Evolutionary conservation across 2,113 vertebrate species (phyloP).

Genomic region (Calonectris borealis): DNA sequence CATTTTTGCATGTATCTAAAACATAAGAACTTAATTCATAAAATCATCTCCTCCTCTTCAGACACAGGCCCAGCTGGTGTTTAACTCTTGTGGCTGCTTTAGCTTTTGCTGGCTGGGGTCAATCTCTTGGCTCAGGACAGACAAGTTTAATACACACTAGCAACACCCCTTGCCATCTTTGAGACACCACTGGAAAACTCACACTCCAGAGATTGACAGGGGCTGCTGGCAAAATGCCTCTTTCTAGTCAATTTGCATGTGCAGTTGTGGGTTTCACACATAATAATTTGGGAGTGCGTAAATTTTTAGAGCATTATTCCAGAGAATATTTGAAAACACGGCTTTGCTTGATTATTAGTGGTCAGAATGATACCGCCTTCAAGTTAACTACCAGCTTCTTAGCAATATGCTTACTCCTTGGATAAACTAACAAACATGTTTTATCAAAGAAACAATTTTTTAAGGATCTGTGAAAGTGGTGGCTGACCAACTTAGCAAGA

Average conservation of each 20-base stretch:
- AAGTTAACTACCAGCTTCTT: background rate
- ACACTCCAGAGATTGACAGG: background rate
- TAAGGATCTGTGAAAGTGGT: background rate
- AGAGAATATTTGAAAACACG: conserved; percentile 45
- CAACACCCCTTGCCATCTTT: conserved; percentile 37
- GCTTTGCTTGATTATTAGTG: background rate
- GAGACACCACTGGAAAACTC: conserved; percentile 59
- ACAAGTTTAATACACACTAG: background rate
- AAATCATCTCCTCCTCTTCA: background rate
- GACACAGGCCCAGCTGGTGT: conserved; percentile 6
- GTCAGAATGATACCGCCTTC: conserved; percentile 28
- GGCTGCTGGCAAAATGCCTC: conserved; percentile 24
- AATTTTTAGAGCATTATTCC: conserved; percentile 40
- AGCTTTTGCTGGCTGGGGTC: conserved; percentile 20
- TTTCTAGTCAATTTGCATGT: conserved; percentile 50
- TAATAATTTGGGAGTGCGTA: conserved; percentile 38
- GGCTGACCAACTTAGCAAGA: background rate
- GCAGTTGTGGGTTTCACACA: conserved; percentile 63
- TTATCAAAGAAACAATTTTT: background rate
- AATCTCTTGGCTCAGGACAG: conserved; percentile 24
- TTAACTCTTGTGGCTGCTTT: conserved; percentile 7
- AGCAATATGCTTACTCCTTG: background rate
- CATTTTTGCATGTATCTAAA: background rate
- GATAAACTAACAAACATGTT: background rate
- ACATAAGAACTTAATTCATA: background rate